Percentiles rank a stretch among this genome's conserved stretches.
Conservation (phyloP, 2,888 invertebrate species). For the Erpobdella octoculata region DNA sequence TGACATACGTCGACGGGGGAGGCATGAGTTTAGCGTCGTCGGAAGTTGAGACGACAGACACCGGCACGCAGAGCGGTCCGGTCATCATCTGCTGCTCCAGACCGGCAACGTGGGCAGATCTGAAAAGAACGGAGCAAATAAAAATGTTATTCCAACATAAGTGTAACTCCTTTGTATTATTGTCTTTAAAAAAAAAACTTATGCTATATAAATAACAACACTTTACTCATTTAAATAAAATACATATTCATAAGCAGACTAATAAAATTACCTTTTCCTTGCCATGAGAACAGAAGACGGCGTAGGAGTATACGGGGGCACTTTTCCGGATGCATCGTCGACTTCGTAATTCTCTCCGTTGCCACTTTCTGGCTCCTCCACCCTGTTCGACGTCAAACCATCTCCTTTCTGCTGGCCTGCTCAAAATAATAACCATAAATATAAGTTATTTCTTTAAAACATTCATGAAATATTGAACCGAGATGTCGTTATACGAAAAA, state of each 20-base stretch:
- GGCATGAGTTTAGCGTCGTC: conserved; percentile 7
- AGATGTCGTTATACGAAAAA: no score
- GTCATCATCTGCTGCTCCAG: neutral
- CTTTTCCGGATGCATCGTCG: neutral
- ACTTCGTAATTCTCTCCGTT: neutral
- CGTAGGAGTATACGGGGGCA: neutral
- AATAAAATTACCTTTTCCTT: neutral
- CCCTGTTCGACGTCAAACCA: no score
- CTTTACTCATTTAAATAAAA: no score
- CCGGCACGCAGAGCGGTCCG: neutral
- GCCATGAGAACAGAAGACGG: conserved; percentile 5
- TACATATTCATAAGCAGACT: neutral
- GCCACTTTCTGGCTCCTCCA: neutral
- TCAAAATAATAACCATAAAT: no score
- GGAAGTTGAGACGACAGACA: neutral
- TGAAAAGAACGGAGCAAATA: no score
- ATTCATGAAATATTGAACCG: no score
- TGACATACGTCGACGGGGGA: conserved; percentile 11
- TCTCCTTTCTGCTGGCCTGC: no score
- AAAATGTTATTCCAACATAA: no score
- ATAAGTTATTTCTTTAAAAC: no score
- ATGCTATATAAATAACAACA: no score
- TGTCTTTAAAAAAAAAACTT: no score
- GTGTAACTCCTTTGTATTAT: no score
- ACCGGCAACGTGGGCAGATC: neutral